A percentile compares a stretch with the other conserved stretches of the same genome.
Evolutionary conservation across 2,888 invertebrate species (phyloP).

Genomic region (Carabus problematicus): DNA sequence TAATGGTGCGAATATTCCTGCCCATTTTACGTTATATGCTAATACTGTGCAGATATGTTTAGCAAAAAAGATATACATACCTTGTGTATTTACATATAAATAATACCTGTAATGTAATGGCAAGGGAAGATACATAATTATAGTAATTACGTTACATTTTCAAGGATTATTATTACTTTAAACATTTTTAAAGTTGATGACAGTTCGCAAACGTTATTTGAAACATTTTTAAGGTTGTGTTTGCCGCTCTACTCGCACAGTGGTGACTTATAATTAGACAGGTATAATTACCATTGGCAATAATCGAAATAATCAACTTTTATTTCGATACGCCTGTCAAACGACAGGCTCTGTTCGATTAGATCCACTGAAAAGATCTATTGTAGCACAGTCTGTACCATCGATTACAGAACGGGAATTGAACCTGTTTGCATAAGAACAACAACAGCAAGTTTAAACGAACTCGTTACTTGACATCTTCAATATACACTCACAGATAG

Average conservation of each 20-base stretch:
- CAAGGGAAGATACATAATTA: too few species aligned
- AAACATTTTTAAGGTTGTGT: background rate
- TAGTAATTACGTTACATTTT: too few species aligned
- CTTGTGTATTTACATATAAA: too few species aligned
- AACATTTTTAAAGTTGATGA: background rate
- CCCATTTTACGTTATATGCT: too few species aligned
- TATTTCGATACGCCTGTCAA: conserved; percentile 40
- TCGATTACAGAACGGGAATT: background rate
- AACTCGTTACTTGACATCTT: background rate
- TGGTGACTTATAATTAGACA: conserved; percentile 41
- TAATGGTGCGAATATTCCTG: too few species aligned
- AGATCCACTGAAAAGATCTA: background rate
- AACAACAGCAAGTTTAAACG: background rate
- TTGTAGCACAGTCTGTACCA: background rate
- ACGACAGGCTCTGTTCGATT: conserved; percentile 12
- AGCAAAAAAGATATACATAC: too few species aligned
- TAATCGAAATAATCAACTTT: conserved; percentile 46
- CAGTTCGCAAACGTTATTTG: background rate
- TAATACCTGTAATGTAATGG: too few species aligned
- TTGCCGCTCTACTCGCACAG: conserved; percentile 17
- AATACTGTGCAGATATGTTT: too few species aligned
- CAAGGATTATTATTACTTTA: background rate
- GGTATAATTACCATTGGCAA: conserved; percentile 45
- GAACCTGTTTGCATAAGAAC: conserved; percentile 6
- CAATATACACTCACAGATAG: background rate